Percentiles rank a stretch among this genome's conserved stretches.
Conservation (phyloP, 2,113 vertebrate species). For the Numenius arquata region DNA sequence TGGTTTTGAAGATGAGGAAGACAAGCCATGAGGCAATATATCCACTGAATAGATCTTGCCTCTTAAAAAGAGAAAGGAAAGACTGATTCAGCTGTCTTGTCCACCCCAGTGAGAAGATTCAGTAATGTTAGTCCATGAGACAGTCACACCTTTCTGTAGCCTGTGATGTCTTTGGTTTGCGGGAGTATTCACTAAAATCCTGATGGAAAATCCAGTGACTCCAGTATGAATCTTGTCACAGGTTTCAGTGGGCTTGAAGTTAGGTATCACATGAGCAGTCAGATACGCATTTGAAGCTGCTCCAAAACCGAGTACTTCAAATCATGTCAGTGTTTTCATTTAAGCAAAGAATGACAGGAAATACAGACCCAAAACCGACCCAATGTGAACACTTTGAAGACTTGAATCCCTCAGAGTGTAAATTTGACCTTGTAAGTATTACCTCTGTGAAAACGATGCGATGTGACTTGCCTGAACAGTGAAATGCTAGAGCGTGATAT, state of each 20-base stretch:
- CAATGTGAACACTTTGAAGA: neutral
- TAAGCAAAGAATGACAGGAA: neutral
- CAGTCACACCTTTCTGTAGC: neutral
- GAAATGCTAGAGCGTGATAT: neutral
- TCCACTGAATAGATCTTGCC: neutral
- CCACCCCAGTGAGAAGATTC: neutral
- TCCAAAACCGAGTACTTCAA: neutral
- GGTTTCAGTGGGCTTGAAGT: neutral
- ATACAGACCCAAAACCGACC: neutral
- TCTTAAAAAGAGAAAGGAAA: neutral
- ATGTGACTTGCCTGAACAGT: neutral
- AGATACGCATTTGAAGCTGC: neutral
- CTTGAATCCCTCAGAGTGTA: neutral
- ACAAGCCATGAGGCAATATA: neutral
- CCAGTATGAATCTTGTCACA: neutral
- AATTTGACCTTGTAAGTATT: neutral
- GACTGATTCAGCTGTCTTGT: neutral
- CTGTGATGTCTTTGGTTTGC: neutral
- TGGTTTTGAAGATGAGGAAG: neutral
- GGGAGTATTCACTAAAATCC: neutral
- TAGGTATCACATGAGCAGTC: neutral
- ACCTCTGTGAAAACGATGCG: neutral
- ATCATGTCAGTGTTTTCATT: neutral
- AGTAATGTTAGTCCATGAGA: neutral
- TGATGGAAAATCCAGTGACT: neutral